Evolutionary conservation across 1,140 invertebrate genomes (phyloP).

Genomic region (Palaemon carinicauda): DNA sequence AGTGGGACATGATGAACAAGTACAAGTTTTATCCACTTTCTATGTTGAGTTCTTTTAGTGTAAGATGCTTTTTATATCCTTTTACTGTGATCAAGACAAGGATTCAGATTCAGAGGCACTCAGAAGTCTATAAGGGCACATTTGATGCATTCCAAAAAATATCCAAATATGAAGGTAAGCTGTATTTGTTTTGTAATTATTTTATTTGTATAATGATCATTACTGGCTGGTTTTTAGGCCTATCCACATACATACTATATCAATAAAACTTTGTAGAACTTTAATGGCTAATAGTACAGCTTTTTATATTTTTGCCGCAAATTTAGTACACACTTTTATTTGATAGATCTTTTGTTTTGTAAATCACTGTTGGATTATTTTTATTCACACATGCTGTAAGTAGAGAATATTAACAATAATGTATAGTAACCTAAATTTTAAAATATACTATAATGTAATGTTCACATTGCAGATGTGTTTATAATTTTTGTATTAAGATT

Average conservation of each 20-base stretch:
- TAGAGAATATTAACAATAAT: too few relatives aligned
- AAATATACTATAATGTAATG: too few relatives aligned
- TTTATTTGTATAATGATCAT: not conserved
- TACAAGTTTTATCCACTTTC: constrained; percentile 91
- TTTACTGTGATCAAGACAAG: constrained; percentile 96
- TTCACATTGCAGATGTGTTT: too few relatives aligned
- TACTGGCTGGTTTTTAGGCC: not conserved
- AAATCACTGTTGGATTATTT: too few relatives aligned
- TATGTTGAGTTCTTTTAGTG: constrained; percentile 83
- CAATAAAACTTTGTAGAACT: too few relatives aligned
- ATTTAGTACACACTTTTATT: too few relatives aligned
- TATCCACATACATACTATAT: not conserved
- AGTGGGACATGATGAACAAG: constrained; percentile 99
- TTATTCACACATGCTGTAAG: too few relatives aligned
- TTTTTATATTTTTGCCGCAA: too few relatives aligned
- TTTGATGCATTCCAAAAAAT: constrained; percentile 93
- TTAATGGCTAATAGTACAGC: too few relatives aligned
- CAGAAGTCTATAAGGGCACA: constrained; percentile 84
- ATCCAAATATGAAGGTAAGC: constrained; percentile 80
- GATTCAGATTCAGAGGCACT: constrained; percentile 80
- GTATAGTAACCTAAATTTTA: too few relatives aligned
- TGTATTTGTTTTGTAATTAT: not conserved
- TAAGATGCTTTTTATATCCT: constrained; percentile 92
- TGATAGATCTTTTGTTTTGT: too few relatives aligned
- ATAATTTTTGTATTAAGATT: too few relatives aligned